Evolutionary conservation across 1,140 invertebrate genomes (phyloP), one percentile per base, ranked within the genome.

Genomic region (Nephila pilipes): DNA sequence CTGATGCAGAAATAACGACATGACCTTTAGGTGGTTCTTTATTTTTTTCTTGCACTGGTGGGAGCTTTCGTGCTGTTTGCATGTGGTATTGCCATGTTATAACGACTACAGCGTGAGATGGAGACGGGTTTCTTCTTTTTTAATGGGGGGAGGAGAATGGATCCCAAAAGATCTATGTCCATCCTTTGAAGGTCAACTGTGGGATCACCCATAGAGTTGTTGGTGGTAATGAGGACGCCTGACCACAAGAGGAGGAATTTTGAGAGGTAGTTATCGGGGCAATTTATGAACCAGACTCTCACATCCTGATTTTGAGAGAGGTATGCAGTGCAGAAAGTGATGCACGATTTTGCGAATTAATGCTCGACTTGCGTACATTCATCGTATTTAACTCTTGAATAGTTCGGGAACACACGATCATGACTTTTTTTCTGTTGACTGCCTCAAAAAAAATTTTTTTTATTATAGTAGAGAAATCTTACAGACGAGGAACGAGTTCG

Each of bases 1-100:
- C 89, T 10, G 89, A 83, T 91, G 89, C 89, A 83, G 89, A 91
- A 91, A 91, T 91, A 91, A 91, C 89, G 89, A 91, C 80, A 38
- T 83, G 69, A 91, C 79, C 89, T 91, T 83, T 83, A 4, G 80
- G 54, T 32, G n/a, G 54, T 83, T 87, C 85, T 87, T 87, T 60
- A 63, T 60, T 87, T 87, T 25, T 54, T 38, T 10, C 46, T 46
- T 46, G 46, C 46, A 46, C 46, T 29, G 29, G 75, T 58, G 16
- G 88, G n/a, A 54, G 36, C 25, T 75, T 57, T 75, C 75, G 57
- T 83, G 89, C 87, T 25, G 87, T 83, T 81, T 25, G 29, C 65
- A 60, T 90, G 79, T 54, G 65, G 89, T 83, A 75, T 90, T 36
- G 75, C 65, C 80, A 58, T 89, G 87, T 89, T 89, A 32, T 89